phyloP scores from a whole-genome alignment of 2,888 invertebrate species.

The Drosophila nr. medialis region DNA sequence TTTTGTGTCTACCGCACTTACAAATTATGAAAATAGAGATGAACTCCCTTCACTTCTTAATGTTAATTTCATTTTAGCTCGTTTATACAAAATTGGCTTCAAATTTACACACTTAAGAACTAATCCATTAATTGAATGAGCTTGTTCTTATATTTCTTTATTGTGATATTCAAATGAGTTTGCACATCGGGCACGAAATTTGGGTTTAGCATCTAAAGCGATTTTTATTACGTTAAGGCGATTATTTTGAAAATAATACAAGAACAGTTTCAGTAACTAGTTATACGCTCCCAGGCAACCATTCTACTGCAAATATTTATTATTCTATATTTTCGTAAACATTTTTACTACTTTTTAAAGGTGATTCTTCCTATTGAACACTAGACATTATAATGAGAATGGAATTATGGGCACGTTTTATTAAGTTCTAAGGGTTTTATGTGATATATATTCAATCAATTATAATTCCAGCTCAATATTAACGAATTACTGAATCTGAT shows the following conservation, averaged over 20 bases:
- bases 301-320: not conserved
- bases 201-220: not conserved
- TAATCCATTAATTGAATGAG: not conserved
- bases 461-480: not conserved
- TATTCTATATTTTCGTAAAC: not conserved
- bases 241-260: constrained; percentile 10
- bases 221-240: constrained; percentile 27
- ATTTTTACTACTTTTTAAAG: constrained; percentile 4
- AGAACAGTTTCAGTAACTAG: not conserved
- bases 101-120: not conserved
- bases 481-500: constrained; percentile 7
- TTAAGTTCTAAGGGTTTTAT: not conserved
- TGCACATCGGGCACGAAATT: not conserved
- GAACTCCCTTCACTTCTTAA: not conserved
- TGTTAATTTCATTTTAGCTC: not conserved
- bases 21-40: not conserved
- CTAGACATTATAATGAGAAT: not conserved
- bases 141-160: constrained; percentile 4
- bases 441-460: not conserved
- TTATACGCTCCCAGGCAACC: not conserved
- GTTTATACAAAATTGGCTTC: not conserved
- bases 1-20: too few species aligned
- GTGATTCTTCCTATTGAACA: not conserved
- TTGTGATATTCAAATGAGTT: constrained; percentile 15
- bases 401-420: not conserved